These are phyloP conservation scores for Ptychadena robeensis DNA, from an alignment of 2,797 vertebrate genomes.

Conservation along the genomic window DNA sequence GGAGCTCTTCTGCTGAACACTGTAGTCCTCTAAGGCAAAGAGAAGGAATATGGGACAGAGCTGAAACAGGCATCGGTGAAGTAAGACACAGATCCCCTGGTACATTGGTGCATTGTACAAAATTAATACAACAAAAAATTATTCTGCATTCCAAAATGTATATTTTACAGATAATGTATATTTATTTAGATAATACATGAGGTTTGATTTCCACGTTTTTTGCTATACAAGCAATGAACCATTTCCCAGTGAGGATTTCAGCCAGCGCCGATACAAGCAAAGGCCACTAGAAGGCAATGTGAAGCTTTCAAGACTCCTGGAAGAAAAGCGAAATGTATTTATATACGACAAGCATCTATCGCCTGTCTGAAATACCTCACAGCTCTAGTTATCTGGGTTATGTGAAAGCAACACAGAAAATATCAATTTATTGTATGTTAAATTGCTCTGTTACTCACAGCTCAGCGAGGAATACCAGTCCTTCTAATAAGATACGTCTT, in stretches of 20 bases:
- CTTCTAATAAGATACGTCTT: slow-evolving; percentile 40
- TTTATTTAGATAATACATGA: background rate
- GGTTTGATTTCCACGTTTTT: background rate
- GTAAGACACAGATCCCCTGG: no score
- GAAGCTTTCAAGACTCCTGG: slow-evolving; percentile 9
- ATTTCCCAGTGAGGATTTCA: background rate
- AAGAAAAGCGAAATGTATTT: slow-evolving; percentile 8
- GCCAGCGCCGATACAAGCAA: slow-evolving; percentile 7
- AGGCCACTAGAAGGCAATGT: slow-evolving; percentile 52
- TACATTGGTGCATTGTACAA: no score
- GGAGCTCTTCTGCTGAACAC: no score
- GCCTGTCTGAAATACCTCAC: slow-evolving; percentile 46
- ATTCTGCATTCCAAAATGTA: no score
- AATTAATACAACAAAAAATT: no score
- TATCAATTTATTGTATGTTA: slow-evolving; percentile 43
- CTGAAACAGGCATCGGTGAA: no score
- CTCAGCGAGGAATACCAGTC: slow-evolving; percentile 9
- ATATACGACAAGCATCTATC: slow-evolving; percentile 50
- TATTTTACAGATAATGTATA: background rate
- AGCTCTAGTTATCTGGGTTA: slow-evolving; percentile 54
- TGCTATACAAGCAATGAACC: background rate
- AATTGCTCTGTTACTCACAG: slow-evolving; percentile 31
- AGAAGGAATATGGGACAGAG: no score
- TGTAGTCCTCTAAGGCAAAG: no score
- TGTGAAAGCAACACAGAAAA: slow-evolving; percentile 36